Conservation (phyloP, 2,888 invertebrate genomes). For the Dorcus parallelipipedus region DNA sequence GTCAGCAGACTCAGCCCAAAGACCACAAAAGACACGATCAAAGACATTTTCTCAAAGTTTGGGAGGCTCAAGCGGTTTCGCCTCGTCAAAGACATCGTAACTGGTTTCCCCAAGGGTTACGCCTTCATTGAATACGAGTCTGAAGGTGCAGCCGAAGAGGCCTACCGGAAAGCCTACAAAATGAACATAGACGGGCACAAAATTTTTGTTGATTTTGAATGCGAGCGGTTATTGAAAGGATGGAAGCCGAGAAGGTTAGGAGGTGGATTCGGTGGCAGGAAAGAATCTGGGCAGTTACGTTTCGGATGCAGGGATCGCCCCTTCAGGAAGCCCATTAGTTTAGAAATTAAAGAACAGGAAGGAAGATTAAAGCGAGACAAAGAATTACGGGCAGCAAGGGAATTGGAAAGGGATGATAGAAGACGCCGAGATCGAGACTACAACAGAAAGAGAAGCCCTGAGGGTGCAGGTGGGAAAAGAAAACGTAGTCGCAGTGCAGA, state of each 20-base stretch:
- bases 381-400: background rate
- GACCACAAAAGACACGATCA: constrained; percentile 59
- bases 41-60: constrained; percentile 59
- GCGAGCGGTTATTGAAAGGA: constrained; percentile 65
- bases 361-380: constrained; percentile 5
- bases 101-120: constrained; percentile 78
- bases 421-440: background rate
- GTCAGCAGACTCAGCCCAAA: constrained; percentile 69
- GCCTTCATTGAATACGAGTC: constrained; percentile 80
- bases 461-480: background rate
- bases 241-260: constrained; percentile 85
- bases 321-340: constrained; percentile 62
- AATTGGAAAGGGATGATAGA: background rate
- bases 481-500: background rate
- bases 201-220: constrained; percentile 75
- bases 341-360: constrained; percentile 37
- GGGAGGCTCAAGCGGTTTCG: constrained; percentile 63
- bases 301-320: constrained; percentile 81
- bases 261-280: constrained; percentile 83
- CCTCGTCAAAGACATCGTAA: constrained; percentile 76
- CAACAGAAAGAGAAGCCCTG: background rate
- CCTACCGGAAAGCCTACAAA: constrained; percentile 59
- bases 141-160: constrained; percentile 58
- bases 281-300: constrained; percentile 81
- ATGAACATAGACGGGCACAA: constrained; percentile 63